Evolutionary conservation across 2,797 vertebrate genomes (phyloP).

Genomic region (Kryptolebias ocellatus): DNA sequence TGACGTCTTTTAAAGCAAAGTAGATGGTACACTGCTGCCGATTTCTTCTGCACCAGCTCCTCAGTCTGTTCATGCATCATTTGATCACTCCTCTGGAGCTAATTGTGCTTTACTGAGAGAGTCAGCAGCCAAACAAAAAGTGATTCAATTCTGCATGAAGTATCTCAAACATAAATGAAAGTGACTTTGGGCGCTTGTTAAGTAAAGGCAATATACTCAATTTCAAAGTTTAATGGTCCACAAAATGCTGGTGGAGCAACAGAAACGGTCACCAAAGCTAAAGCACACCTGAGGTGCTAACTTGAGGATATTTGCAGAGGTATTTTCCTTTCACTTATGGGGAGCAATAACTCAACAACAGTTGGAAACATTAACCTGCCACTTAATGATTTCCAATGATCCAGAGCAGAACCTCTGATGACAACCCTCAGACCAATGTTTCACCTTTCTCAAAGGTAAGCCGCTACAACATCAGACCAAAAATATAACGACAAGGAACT

Average conservation of each 20-base stretch:
- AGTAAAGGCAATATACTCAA: slow-evolving; percentile 28
- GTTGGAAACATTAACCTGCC: slow-evolving; percentile 47
- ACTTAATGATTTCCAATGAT: slow-evolving; percentile 54
- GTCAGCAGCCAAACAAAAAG: slow-evolving; percentile 44
- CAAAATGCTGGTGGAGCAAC: slow-evolving; percentile 26
- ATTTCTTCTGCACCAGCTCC: slow-evolving; percentile 35
- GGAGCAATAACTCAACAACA: slow-evolving; percentile 58
- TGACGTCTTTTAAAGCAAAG: slow-evolving; percentile 42
- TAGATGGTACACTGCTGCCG: slow-evolving; percentile 4
- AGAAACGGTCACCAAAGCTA: not conserved
- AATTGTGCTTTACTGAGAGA: slow-evolving; percentile 42
- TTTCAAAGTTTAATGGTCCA: slow-evolving; percentile 51
- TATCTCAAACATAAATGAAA: slow-evolving; percentile 54
- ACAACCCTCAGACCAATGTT: slow-evolving; percentile 47
- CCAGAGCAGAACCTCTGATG: slow-evolving; percentile 64
- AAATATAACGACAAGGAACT: slow-evolving; percentile 43
- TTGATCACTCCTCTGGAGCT: slow-evolving; percentile 46
- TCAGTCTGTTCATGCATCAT: slow-evolving; percentile 43
- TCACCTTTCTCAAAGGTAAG: slow-evolving; percentile 52
- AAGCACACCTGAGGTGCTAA: slow-evolving; percentile 34
- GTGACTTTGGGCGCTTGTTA: slow-evolving; percentile 50
- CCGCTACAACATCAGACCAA: slow-evolving; percentile 48
- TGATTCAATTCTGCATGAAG: slow-evolving; percentile 41
- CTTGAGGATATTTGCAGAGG: slow-evolving; percentile 32
- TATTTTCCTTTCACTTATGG: slow-evolving; percentile 44